phyloP scores from a whole-genome alignment of 2,113 vertebrate genomes.

The Psephotus haematonotus region DNA sequence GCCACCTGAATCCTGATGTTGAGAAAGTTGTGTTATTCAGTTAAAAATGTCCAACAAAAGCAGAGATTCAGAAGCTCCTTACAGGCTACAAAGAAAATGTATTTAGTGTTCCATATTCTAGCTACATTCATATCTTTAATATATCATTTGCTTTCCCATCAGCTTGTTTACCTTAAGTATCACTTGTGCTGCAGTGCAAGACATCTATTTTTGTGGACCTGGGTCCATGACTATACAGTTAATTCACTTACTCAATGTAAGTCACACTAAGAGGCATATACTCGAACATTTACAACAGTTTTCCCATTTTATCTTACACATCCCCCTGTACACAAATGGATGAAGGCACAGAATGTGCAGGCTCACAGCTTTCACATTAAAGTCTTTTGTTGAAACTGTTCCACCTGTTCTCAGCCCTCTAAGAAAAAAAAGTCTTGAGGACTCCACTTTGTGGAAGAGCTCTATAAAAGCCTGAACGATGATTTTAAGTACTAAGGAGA shows the following conservation, averaged over 20 bases:
- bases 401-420: constrained; percentile 75
- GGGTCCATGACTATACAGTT: constrained; percentile 22
- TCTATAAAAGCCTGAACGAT: constrained; percentile 91
- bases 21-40: constrained; percentile 35
- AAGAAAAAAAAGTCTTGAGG: constrained; percentile 80
- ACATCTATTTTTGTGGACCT: constrained; percentile 10
- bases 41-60: neutral
- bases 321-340: constrained; percentile 49
- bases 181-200: neutral
- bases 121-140: neutral
- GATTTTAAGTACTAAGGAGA: constrained; percentile 86
- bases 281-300: constrained; percentile 96
- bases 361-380: constrained; percentile 76
- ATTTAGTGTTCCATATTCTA: constrained; percentile 13
- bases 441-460: constrained; percentile 89
- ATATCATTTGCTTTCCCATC: neutral
- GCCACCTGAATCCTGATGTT: constrained; percentile 24
- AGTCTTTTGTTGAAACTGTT: constrained; percentile 75
- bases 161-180: neutral
- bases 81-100: constrained; percentile 47
- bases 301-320: constrained; percentile 42
- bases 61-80: constrained; percentile 5
- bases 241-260: neutral
- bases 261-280: constrained; percentile 85
- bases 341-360: constrained; percentile 79